A percentile compares a stretch with the other conserved stretches of the same genome.
These are phyloP conservation scores for Morpho deidamia DNA, from an alignment of 2,888 invertebrate genomes.

Conservation along the genomic window DNA sequence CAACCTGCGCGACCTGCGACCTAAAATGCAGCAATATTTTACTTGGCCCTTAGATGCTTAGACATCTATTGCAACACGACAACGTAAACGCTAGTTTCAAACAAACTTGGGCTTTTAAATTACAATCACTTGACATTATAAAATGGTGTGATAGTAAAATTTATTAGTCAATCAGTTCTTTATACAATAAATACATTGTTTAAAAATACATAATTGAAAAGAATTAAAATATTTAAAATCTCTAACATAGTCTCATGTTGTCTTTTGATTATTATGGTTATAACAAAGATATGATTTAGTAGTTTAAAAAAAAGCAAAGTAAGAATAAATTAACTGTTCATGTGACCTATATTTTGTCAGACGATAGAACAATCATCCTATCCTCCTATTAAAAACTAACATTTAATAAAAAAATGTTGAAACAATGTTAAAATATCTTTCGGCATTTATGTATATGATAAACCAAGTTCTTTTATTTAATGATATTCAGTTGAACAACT, in stretches of 20 bases:
- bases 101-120: background rate
- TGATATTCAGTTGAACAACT: slow-evolving; percentile 59
- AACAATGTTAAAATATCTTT: slow-evolving; percentile 10
- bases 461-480: slow-evolving; percentile 49
- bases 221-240: no score
- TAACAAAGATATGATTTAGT: no score
- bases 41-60: slow-evolving; percentile 17
- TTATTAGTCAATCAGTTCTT: background rate
- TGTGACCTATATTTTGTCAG: no score
- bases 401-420: no score
- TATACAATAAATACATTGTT: no score
- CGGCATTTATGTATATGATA: slow-evolving; percentile 38
- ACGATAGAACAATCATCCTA: no score
- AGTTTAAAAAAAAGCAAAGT: no score
- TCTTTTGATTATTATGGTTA: no score
- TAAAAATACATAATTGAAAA: no score
- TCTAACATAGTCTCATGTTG: no score
- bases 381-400: no score
- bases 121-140: background rate
- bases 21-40: slow-evolving; percentile 36
- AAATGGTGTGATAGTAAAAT: background rate
- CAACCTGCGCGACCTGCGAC: slow-evolving; percentile 56
- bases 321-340: no score
- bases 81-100: background rate
- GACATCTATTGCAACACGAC: slow-evolving; percentile 5